Conservation (phyloP, 2,113 vertebrate genomes). For the Hypanus sabinus region DNA sequence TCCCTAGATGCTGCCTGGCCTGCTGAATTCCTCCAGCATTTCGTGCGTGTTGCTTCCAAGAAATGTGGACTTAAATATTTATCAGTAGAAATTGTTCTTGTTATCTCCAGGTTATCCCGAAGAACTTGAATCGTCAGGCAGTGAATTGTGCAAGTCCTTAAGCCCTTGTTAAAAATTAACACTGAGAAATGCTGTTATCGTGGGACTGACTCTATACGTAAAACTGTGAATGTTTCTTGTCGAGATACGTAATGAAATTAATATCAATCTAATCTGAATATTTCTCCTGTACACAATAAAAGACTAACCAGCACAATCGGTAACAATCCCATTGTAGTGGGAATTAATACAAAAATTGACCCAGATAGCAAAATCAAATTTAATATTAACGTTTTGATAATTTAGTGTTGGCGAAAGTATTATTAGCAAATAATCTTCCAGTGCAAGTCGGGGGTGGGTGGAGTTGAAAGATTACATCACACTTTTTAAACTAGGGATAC, state of each 20-base stretch:
- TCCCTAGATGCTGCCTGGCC: too few species aligned
- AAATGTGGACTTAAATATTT: not conserved
- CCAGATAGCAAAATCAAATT: not conserved
- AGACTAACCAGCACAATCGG: not conserved
- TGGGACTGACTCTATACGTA: not conserved
- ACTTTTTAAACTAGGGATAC: not conserved
- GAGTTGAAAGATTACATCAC: not conserved
- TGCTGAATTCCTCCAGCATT: too few species aligned
- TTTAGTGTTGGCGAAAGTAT: not conserved
- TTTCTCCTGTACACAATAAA: not conserved
- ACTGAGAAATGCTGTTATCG: not conserved
- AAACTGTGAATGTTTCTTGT: not conserved
- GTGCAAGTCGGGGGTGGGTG: not conserved
- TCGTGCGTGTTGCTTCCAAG: too few species aligned
- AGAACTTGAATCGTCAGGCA: not conserved
- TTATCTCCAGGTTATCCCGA: not conserved
- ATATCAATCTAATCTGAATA: not conserved
- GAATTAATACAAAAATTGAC: not conserved
- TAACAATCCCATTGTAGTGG: not conserved
- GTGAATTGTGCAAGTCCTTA: not conserved
- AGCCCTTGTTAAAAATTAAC: not conserved
- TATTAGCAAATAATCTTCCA: not conserved
- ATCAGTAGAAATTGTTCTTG: not conserved
- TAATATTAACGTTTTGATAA: not conserved
- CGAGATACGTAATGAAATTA: not conserved